These are phyloP conservation scores for Acanthopagrus latus DNA, from an alignment of 2,797 vertebrate genomes.

Conservation along the genomic window DNA sequence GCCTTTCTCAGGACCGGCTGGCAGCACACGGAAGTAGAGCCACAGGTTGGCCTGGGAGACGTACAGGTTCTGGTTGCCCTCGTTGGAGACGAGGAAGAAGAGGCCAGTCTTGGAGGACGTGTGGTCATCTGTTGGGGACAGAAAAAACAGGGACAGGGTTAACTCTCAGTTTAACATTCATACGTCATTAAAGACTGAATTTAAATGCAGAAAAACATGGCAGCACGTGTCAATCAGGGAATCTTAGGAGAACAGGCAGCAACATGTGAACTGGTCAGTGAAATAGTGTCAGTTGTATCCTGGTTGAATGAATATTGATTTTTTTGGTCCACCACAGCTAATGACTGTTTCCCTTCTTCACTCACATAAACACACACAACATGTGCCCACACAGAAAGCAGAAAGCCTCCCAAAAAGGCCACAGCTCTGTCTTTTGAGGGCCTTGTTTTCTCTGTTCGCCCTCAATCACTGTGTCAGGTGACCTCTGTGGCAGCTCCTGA, in stretches of 20 bases:
- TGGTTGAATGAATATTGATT: too few species aligned
- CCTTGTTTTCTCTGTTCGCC: slow-evolving; percentile 63
- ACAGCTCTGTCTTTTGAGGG: slow-evolving; percentile 57
- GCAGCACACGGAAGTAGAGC: slow-evolving; percentile 95
- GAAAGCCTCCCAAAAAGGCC: slow-evolving; percentile 38
- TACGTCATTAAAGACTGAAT: background rate
- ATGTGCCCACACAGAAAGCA: slow-evolving; percentile 37
- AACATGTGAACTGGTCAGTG: too few species aligned
- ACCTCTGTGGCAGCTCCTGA: slow-evolving; percentile 62
- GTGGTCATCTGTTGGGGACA: slow-evolving; percentile 89
- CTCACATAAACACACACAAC: slow-evolving; percentile 9
- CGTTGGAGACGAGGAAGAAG: slow-evolving; percentile 96
- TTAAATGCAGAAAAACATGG: background rate
- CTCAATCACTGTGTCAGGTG: slow-evolving; percentile 74
- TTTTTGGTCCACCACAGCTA: background rate
- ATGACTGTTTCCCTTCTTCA: slow-evolving; percentile 17
- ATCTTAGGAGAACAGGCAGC: too few species aligned
- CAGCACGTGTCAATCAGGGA: background rate
- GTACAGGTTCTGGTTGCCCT: slow-evolving; percentile 96
- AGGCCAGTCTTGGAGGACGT: slow-evolving; percentile 90
- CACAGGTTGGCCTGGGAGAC: slow-evolving; percentile 97
- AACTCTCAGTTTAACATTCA: background rate
- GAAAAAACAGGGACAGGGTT: slow-evolving; percentile 22
- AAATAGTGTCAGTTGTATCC: too few species aligned
- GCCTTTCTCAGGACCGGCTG: slow-evolving; percentile 91